A percentile compares a stretch with the other conserved stretches of the same genome.
These are phyloP conservation scores for Adelphocoris suturalis DNA, from an alignment of 2,888 invertebrate species.

Conservation along the genomic window DNA sequence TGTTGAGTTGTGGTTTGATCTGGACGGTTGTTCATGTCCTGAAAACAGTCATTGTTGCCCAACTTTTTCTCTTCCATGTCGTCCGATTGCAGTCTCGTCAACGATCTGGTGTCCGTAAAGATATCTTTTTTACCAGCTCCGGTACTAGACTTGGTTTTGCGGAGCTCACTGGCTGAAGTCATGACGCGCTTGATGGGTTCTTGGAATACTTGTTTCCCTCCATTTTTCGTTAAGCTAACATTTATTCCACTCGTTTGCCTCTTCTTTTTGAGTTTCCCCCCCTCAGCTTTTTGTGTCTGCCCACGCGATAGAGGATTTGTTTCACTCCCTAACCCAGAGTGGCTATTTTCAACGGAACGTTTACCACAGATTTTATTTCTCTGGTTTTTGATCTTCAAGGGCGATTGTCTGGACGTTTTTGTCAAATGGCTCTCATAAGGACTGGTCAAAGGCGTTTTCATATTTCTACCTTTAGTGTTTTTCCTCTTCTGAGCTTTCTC, in stretches of 20 bases:
- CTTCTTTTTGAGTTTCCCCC: not conserved
- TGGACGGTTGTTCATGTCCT: not conserved
- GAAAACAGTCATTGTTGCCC: not conserved
- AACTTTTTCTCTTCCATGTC: too few species aligned
- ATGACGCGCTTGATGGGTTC: conserved; percentile 32
- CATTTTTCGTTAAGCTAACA: not conserved
- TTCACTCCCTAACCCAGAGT: not conserved
- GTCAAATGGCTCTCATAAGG: conserved; percentile 22
- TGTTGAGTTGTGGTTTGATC: not conserved
- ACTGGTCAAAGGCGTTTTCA: not conserved
- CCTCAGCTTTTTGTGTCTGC: not conserved
- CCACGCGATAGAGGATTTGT: not conserved
- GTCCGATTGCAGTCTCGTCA: conserved; percentile 12
- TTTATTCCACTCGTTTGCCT: not conserved
- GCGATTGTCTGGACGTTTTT: not conserved
- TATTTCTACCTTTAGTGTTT: not conserved
- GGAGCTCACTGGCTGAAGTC: not conserved
- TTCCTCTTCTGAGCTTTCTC: not conserved
- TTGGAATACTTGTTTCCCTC: conserved; percentile 1
- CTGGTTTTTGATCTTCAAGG: not conserved
- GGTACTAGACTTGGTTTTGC: conserved; percentile 55
- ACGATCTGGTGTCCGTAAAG: not conserved
- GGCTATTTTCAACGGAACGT: not conserved
- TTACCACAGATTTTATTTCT: not conserved
- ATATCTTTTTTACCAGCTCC: conserved; percentile 18